Evolutionary conservation across 2,797 vertebrate genomes (phyloP).

Genomic region (Galagoides demidoff): DNA sequence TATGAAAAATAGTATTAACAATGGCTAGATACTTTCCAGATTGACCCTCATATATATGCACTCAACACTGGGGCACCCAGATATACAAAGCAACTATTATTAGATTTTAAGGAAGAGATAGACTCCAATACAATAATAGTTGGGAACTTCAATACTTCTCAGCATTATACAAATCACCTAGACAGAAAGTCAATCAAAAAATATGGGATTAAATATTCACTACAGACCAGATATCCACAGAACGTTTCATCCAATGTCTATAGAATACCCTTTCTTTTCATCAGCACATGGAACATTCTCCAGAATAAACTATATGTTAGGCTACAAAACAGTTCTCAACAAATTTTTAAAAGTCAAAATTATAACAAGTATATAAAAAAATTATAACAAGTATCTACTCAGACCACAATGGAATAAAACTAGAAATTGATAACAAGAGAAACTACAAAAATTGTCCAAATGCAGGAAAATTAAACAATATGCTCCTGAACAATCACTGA

Average conservation of each 20-base stretch:
- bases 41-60: neutral
- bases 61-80: neutral
- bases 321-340: neutral
- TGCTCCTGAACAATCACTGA: neutral
- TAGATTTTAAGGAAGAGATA: neutral
- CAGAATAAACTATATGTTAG: neutral
- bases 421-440: neutral
- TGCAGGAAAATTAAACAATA: neutral
- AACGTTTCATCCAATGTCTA: neutral
- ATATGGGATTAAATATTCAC: neutral
- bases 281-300: neutral
- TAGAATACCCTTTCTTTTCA: neutral
- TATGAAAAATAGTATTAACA: too few species aligned
- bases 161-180: neutral
- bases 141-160: neutral
- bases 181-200: neutral
- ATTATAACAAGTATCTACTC: neutral
- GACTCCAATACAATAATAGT: neutral
- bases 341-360: neutral
- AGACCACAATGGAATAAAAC: neutral
- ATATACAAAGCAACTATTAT: neutral
- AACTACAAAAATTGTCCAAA: neutral
- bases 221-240: neutral
- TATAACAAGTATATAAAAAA: too few species aligned
- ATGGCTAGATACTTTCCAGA: too few species aligned